phyloP scores from a whole-genome alignment of 2,797 vertebrate genomes.

The Sitta carolinensis region DNA sequence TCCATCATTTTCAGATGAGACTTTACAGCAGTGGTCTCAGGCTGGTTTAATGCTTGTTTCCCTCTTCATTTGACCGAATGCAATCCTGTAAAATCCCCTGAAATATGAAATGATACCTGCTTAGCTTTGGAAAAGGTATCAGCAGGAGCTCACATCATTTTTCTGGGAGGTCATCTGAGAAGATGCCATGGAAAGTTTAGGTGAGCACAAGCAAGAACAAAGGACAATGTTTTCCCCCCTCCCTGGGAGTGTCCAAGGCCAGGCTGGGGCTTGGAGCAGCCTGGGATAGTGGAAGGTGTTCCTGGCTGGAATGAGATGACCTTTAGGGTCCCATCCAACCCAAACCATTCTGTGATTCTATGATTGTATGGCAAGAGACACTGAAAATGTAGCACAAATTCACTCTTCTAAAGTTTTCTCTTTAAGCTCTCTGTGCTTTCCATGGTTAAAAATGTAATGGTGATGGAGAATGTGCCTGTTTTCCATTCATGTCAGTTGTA shows the following conservation, averaged over 20 bases:
- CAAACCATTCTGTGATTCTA: background rate
- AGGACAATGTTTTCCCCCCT: background rate
- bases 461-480: background rate
- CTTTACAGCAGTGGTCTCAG: background rate
- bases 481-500: background rate
- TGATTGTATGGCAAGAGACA: background rate
- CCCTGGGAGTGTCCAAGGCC: background rate
- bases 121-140: background rate
- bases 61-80: background rate
- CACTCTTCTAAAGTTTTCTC: background rate
- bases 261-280: background rate
- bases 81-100: background rate
- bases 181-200: background rate
- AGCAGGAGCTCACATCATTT: background rate
- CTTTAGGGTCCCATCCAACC: background rate
- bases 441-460: background rate
- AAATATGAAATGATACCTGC: background rate
- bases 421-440: background rate
- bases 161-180: background rate
- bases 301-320: background rate
- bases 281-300: background rate
- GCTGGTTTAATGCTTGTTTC: background rate
- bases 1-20: background rate
- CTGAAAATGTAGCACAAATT: background rate
- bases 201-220: background rate